phyloP scores from a whole-genome alignment of 2,113 vertebrate species.

The Dendrocopos noguchii region DNA sequence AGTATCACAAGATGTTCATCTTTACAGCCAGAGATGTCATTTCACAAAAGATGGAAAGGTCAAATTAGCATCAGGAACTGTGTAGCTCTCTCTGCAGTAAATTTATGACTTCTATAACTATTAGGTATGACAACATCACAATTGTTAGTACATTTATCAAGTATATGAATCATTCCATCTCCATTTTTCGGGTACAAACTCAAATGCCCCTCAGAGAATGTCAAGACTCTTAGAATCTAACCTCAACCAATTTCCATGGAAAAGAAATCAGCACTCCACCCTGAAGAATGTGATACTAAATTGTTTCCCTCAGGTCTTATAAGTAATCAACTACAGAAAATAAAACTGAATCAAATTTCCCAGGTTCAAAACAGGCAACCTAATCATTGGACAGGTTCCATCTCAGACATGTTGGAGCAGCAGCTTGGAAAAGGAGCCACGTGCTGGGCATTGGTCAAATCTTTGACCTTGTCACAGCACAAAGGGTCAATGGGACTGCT shows the following conservation, averaged over 20 bases:
- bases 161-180: neutral
- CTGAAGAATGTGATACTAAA: slow-evolving; percentile 12
- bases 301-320: neutral
- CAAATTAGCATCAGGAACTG: neutral
- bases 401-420: neutral
- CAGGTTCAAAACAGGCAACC: neutral
- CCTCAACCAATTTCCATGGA: slow-evolving; percentile 1
- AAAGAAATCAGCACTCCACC: neutral
- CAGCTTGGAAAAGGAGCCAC: neutral
- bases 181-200: neutral
- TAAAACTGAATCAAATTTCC: neutral
- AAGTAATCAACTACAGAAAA: slow-evolving; percentile 6
- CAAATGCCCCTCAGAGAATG: neutral
- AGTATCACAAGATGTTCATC: neutral
- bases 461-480: neutral
- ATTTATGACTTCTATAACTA: neutral
- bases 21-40: neutral
- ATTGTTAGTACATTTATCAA: slow-evolving; percentile 6
- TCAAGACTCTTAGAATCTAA: slow-evolving; percentile 6
- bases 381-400: neutral
- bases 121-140: neutral
- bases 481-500: neutral
- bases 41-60: slow-evolving; percentile 17
- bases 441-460: rapidly evolving
- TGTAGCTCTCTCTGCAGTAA: neutral